Base-by-base conservation (phyloP, 2,113 vertebrate species). In the Pleuronectes platessa region DNA sequence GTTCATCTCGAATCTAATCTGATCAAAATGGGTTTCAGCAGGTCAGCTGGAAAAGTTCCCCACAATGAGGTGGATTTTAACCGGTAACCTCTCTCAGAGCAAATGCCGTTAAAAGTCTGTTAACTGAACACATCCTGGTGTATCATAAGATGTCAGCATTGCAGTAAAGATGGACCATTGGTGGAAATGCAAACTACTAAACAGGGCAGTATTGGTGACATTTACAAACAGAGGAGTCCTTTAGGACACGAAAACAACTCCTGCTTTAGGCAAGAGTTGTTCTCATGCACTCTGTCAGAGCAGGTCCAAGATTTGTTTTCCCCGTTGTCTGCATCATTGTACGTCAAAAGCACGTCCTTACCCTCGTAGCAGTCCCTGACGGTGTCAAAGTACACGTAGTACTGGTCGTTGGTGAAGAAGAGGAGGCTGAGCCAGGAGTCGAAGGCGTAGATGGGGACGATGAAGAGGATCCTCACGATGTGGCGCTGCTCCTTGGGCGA, bases 371-470 rank as follows among this genome's bases (percentile, higher is more conserved):
- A 99, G 93, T 99, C 98, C 12, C 98, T 93, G 73, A 99, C 92
- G 0, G 98, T 99, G 90, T 97, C 96, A 0, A 99, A 99, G 95
- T 99, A 99, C 74, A 99, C 97, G n/a, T 99, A 99, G 97, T 97
- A 99, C 92, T 99, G 97, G 92, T 99, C 98, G 4, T 99, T 99
- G 92, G 97, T 99, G 95, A 99, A 98, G 94, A 99, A 99, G 37
- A 99, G 96, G 26, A 99, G 96, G 77, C 98, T 99, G 93, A 99
- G 97, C 98, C 98, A 99, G 0, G 97, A 99, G 90, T 99, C 98
- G 1, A 98, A 97, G 92, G 98, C 97, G 0, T 99, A 99, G 90
- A 99, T 99, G 66, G 98, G 98, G 37, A 99, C 98, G 5, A 99
- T 99, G 94, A 99, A 99, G 89, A 99, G 97, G 90, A 99, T 98